A percentile compares a stretch with the other conserved stretches of the same genome.
phyloP scores from a whole-genome alignment of 2,888 invertebrate species.

The Drosophila seclusa region DNA sequence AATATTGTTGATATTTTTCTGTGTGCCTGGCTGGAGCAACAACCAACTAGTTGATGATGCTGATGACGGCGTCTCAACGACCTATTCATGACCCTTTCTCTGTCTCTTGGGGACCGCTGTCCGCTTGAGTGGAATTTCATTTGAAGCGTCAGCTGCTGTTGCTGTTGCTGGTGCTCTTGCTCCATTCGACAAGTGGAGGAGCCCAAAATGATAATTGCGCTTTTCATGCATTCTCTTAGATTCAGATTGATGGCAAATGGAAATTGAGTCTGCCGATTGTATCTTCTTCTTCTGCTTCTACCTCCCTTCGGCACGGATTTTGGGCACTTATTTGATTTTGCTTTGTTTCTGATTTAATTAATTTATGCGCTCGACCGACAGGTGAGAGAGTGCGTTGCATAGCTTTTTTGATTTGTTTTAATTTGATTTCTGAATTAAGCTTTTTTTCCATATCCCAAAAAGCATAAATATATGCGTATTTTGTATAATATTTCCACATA shows the following conservation, averaged over 20 bases:
- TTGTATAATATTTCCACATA: slow-evolving; percentile 57
- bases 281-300: slow-evolving; percentile 34
- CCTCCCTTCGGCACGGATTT: slow-evolving; percentile 6
- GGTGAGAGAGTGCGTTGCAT: slow-evolving; percentile 52
- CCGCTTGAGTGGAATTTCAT: slow-evolving; percentile 63
- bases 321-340: slow-evolving; percentile 40
- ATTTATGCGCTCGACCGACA: slow-evolving; percentile 63
- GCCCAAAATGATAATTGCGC: slow-evolving; percentile 70
- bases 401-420: slow-evolving; percentile 55
- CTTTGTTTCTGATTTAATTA: slow-evolving; percentile 58
- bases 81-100: slow-evolving; percentile 76
- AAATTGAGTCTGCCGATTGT: slow-evolving; percentile 69
- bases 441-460: slow-evolving; percentile 11
- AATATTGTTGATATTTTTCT: slow-evolving; percentile 74
- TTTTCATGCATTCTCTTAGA: slow-evolving; percentile 69
- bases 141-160: slow-evolving; percentile 56
- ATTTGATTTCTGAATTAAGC: slow-evolving; percentile 59
- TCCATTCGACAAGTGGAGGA: slow-evolving; percentile 52
- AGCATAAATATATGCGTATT: slow-evolving; percentile 38
- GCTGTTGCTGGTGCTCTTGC: slow-evolving; percentile 35
- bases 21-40: slow-evolving; percentile 39
- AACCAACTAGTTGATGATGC: slow-evolving; percentile 48
- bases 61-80: slow-evolving; percentile 73
- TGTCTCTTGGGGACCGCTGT: slow-evolving; percentile 54
- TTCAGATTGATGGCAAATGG: slow-evolving; percentile 67